Base-by-base conservation (phyloP, 2,113 vertebrate species). In the Lichenostomus cassidix region DNA sequence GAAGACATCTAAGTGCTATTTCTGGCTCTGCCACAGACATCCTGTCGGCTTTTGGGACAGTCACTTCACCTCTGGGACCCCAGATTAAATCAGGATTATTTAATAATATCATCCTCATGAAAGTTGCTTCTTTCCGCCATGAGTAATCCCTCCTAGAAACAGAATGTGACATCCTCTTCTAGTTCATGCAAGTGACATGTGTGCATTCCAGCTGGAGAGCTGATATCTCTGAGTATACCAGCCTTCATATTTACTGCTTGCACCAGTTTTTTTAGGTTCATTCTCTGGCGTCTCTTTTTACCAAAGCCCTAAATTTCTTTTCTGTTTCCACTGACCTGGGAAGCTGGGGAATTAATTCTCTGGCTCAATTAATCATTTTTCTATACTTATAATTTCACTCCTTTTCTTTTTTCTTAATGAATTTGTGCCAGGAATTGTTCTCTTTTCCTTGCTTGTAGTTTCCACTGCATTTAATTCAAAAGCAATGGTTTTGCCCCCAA, bases 21-120 rank as follows among this genome's bases (percentile, higher is more conserved):
- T 96, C 91, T 96, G 52, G 17, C 64, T 88, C 35, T 94, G 64
- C 64, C 71, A 93, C 82, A 92, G 75, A 83, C 77, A 93, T 78
- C 75, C 79, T 95, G 42, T 60, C 64, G 88, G 71, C 37, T 73
- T 95, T 77, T 71, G 74, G 89, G 92, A 83, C 59, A 84, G 47
- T 67, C 68, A 59, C 35, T 70, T 94, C 27, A 37, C 11, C 18
- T 79, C 42, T 88, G 59, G 35, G 59, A 25, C 39, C n/a, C 15
- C 24, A 60, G 31, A 35, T 59, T n/a, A 50, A 80, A 87, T 55
- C 7, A 53, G n/a, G 12, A 35, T 65, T 67, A 65, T 86, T 90
- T 33, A 68, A 25, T 60, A 69, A 60, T 44, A 73, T 79, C 18
- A 24, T 33, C n/a, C 46, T 87, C 3, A 4, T 12, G 14, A 69